Percentiles rank a stretch among this genome's conserved stretches.
Evolutionary conservation across 2,888 invertebrate genomes (phyloP).

Genomic region (Drosophila robusta): DNA sequence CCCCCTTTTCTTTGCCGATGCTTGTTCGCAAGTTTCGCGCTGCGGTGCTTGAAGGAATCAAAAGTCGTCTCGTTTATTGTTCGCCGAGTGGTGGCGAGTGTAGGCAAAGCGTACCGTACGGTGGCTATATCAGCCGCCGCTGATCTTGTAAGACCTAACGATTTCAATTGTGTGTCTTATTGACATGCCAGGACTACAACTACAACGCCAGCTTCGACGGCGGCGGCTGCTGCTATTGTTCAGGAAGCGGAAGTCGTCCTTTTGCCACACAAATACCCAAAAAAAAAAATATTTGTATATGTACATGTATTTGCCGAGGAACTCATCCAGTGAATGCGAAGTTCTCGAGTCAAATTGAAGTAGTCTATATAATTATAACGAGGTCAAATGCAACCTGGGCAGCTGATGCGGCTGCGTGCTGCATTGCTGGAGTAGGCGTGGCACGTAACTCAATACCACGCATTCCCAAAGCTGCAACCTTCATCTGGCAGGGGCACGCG

Average conservation of each 20-base stretch:
- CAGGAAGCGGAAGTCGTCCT: constrained; percentile 69
- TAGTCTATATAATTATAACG: constrained; percentile 75
- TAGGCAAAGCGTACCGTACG: constrained; percentile 39
- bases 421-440: constrained; percentile 52
- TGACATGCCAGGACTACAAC: constrained; percentile 66
- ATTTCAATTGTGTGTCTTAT: constrained; percentile 73
- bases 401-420: constrained; percentile 39
- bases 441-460: constrained; percentile 65
- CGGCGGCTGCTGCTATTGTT: constrained; percentile 41
- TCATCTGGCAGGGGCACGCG: constrained; percentile 55
- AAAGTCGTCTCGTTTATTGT: constrained; percentile 63
- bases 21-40: constrained; percentile 30
- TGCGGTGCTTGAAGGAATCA: constrained; percentile 67
- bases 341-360: constrained; percentile 73
- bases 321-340: constrained; percentile 30
- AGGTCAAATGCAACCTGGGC: constrained; percentile 67
- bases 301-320: neutral
- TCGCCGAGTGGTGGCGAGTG: constrained; percentile 35
- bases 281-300: constrained; percentile 17
- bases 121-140: constrained; percentile 53
- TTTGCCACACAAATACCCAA: constrained; percentile 55
- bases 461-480: constrained; percentile 63
- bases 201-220: constrained; percentile 36
- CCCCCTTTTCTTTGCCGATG: constrained; percentile 10
- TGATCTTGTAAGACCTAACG: constrained; percentile 70